phyloP scores from a whole-genome alignment of 2,797 vertebrate species.

The Dryobates pubescens region DNA sequence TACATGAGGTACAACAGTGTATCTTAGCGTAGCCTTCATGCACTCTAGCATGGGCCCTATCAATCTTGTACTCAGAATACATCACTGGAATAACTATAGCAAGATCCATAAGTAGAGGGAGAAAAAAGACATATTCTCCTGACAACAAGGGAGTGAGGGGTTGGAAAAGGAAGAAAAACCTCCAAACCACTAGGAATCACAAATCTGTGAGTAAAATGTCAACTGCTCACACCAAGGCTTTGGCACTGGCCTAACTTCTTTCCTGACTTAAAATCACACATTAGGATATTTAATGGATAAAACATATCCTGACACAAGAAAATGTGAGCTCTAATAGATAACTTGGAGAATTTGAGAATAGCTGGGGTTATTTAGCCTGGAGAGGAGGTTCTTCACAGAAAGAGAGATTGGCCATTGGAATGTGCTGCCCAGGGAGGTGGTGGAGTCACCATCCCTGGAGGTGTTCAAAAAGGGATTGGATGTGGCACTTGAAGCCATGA shows the following conservation, averaged over 20 bases:
- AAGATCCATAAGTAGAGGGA: not conserved
- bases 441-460: no score
- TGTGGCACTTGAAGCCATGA: no score
- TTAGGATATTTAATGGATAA: not conserved
- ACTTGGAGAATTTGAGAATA: not conserved
- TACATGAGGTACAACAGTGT: not conserved
- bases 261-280: not conserved
- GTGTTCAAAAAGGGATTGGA: no score
- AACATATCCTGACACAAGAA: not conserved
- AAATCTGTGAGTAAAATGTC: not conserved
- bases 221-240: not conserved
- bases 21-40: not conserved
- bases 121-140: not conserved
- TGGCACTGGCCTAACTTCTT: not conserved
- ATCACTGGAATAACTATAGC: not conserved
- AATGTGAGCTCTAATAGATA: not conserved
- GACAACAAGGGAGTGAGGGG: not conserved
- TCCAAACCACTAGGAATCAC: not conserved
- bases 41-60: not conserved
- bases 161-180: accelerated
- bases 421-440: no score
- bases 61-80: not conserved
- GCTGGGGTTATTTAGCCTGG: not conserved
- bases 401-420: no score
- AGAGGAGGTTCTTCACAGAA: no score